phyloP scores from a whole-genome alignment of 2,797 vertebrate genomes.

The Poecilia wingei region DNA sequence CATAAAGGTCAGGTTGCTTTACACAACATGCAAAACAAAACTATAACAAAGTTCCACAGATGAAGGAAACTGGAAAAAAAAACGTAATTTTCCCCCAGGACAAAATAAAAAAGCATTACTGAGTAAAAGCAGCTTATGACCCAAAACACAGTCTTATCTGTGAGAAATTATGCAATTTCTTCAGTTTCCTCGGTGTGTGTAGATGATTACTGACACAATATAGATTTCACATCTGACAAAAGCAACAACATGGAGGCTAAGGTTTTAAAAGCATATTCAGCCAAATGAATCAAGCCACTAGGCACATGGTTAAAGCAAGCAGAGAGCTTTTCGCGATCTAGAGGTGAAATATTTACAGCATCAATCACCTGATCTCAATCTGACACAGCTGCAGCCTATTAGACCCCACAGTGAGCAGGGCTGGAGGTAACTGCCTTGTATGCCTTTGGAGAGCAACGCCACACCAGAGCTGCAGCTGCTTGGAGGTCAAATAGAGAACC shows the following conservation, averaged over 20 bases:
- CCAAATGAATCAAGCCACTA: background rate
- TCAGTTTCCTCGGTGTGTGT: background rate
- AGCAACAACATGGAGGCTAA: background rate
- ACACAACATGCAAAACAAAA: conserved; percentile 8
- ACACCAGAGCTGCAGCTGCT: conserved; percentile 3
- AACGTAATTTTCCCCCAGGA: background rate
- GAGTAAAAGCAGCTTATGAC: background rate
- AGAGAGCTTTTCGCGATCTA: background rate
- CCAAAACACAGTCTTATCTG: background rate
- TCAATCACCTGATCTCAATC: conserved; percentile 9
- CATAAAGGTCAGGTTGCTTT: background rate
- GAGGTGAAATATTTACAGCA: conserved; percentile 12
- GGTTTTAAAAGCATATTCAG: background rate
- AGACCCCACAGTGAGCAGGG: background rate
- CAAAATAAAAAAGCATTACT: background rate
- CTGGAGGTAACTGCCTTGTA: background rate
- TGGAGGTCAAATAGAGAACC: background rate
- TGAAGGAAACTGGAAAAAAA: background rate
- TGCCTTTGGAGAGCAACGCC: background rate
- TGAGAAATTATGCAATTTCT: background rate
- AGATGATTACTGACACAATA: background rate
- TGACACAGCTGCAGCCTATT: background rate
- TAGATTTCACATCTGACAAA: background rate
- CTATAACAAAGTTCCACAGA: background rate
- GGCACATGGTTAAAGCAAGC: background rate